phyloP scores from a whole-genome alignment of 2,113 vertebrate genomes.

The Suncus etruscus region DNA sequence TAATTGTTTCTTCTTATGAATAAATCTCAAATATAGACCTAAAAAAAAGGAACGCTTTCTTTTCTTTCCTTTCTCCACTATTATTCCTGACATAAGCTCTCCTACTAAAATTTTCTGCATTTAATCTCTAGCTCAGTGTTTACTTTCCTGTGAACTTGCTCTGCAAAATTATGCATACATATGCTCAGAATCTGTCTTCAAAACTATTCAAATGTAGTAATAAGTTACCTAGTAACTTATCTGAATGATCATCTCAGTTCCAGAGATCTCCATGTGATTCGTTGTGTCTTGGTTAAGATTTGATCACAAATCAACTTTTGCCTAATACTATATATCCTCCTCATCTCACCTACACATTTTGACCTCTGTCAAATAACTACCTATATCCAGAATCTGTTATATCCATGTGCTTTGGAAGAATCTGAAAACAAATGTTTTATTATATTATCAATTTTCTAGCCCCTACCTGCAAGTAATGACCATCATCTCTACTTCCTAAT shows the following conservation, averaged over 20 bases:
- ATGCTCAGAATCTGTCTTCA: neutral
- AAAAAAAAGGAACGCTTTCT: neutral
- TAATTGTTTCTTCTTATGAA: neutral
- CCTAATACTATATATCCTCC: neutral
- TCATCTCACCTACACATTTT: neutral
- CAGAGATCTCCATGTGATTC: neutral
- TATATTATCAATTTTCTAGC: neutral
- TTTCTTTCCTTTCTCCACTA: neutral
- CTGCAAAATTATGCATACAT: neutral
- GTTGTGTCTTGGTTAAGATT: neutral
- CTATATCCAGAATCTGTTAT: neutral
- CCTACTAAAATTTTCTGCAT: neutral
- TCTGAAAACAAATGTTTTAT: conserved; percentile 6
- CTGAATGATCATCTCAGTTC: neutral
- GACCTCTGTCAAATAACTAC: neutral
- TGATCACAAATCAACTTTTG: neutral
- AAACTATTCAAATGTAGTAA: neutral
- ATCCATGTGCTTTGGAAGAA: neutral
- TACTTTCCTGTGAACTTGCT: neutral
- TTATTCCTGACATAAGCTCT: neutral
- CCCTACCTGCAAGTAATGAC: neutral
- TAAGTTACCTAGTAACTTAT: neutral
- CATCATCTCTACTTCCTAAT: neutral
- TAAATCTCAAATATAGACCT: neutral
- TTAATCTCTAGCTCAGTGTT: neutral